phyloP scores from a whole-genome alignment of 2,888 invertebrate species.

The Gasteruption jaculator region DNA sequence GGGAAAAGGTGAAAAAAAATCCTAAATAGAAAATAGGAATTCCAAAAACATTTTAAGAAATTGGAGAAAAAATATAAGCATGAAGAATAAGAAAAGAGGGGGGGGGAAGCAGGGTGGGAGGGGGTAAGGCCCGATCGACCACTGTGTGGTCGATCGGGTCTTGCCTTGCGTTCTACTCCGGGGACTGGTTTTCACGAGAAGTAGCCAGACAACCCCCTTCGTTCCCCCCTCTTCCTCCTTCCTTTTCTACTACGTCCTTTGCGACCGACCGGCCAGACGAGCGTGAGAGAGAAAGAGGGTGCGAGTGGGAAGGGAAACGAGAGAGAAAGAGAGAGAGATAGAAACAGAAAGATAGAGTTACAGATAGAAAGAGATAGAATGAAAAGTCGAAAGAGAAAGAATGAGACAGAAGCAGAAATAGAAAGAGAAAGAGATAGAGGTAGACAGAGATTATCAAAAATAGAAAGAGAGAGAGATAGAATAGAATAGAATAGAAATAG shows the following conservation, averaged over 20 bases:
- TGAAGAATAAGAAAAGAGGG: too few species aligned
- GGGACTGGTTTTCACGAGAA: too few species aligned
- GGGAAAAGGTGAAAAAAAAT: too few species aligned
- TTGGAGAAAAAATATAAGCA: too few species aligned
- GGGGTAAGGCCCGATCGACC: too few species aligned
- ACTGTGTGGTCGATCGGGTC: too few species aligned
- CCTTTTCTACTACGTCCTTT: conserved; percentile 6
- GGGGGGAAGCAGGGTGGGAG: too few species aligned
- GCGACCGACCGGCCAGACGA: conserved; percentile 1
- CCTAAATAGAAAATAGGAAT: too few species aligned
- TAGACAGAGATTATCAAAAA: conserved; percentile 1
- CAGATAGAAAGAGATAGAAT: conserved; percentile 2
- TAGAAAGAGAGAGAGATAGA: not conserved
- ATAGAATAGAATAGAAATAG: not conserved
- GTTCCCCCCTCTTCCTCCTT: conserved; percentile 2
- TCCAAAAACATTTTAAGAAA: too few species aligned
- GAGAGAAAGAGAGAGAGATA: not conserved
- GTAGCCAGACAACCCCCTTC: too few species aligned
- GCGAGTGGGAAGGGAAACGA: not conserved
- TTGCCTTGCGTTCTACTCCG: too few species aligned
- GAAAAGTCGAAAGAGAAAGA: conserved; percentile 8
- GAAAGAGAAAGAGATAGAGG: not conserved
- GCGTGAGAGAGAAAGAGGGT: not conserved
- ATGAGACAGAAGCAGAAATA: not conserved
- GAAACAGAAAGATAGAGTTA: not conserved